Evolutionary conservation across 2,113 vertebrate species (phyloP).

Genomic region (Uropsilus gracilis): DNA sequence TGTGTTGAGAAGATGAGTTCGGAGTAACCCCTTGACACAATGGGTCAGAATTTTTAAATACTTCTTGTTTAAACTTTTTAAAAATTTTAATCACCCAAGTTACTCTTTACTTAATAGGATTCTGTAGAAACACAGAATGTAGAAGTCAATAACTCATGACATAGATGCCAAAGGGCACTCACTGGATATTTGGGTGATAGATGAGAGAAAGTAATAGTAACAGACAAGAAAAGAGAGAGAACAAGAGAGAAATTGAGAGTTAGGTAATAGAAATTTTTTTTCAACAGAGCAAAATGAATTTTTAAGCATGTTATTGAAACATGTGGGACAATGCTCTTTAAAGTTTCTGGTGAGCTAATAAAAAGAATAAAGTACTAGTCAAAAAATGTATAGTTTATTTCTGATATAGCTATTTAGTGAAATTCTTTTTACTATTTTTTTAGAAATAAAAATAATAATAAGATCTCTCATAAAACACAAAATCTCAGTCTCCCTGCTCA

Average conservation of each 20-base stretch:
- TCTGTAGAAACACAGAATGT: slow-evolving; percentile 8
- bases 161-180: neutral
- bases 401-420: neutral
- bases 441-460: slow-evolving; percentile 4
- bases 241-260: neutral
- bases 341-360: neutral
- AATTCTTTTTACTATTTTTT: slow-evolving; percentile 12
- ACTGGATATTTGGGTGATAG: neutral
- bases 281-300: neutral
- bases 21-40: neutral
- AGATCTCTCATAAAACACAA: neutral
- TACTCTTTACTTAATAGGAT: neutral
- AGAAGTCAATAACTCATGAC: neutral
- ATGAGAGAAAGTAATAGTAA: neutral
- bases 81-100: neutral
- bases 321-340: neutral
- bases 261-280: neutral
- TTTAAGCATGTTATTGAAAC: neutral
- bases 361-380: neutral
- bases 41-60: neutral
- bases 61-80: neutral
- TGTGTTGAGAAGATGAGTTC: neutral
- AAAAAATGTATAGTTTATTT: neutral
- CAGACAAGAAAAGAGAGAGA: neutral
- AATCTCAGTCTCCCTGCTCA: neutral